phyloP scores from a whole-genome alignment of 2,113 vertebrate species.

The Indicator maculatus region DNA sequence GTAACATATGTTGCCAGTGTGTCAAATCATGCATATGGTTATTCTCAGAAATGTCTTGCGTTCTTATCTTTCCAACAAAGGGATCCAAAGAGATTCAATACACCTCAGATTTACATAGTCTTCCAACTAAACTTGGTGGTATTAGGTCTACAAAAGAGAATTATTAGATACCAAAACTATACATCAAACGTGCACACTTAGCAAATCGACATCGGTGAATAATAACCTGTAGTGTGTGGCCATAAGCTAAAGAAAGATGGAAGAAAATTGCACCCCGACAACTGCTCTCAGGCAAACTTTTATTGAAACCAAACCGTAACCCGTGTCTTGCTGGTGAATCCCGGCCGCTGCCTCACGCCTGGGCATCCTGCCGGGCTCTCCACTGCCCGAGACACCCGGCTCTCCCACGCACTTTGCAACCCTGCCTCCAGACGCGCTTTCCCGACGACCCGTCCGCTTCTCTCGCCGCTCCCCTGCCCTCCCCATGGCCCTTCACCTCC shows the following conservation, averaged over 20 bases:
- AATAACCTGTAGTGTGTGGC: fast-evolving
- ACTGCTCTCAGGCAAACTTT: neutral
- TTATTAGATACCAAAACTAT: neutral
- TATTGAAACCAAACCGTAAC: neutral
- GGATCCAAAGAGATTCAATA: neutral
- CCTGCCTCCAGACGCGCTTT: fast-evolving
- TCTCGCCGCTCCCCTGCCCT: too few species aligned
- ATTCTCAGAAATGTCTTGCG: neutral
- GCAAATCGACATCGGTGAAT: fast-evolving
- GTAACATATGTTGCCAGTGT: neutral
- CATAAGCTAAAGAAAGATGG: neutral
- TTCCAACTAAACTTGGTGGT: neutral
- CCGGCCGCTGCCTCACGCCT: fast-evolving
- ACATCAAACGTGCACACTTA: neutral
- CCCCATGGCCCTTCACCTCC: neutral
- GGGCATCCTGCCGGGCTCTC: neutral
- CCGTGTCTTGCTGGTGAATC: fast-evolving
- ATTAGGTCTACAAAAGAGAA: neutral
- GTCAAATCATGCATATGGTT: neutral
- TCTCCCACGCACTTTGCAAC: fast-evolving
- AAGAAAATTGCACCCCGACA: neutral
- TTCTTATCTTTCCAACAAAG: neutral
- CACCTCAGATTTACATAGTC: neutral
- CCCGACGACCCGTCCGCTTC: fast-evolving
- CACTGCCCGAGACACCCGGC: neutral